A percentile compares a stretch with the other conserved stretches of the same genome.
These are phyloP conservation scores for Zaprionus obscuricornis DNA, from an alignment of 2,888 invertebrate species.

Conservation along the genomic window DNA sequence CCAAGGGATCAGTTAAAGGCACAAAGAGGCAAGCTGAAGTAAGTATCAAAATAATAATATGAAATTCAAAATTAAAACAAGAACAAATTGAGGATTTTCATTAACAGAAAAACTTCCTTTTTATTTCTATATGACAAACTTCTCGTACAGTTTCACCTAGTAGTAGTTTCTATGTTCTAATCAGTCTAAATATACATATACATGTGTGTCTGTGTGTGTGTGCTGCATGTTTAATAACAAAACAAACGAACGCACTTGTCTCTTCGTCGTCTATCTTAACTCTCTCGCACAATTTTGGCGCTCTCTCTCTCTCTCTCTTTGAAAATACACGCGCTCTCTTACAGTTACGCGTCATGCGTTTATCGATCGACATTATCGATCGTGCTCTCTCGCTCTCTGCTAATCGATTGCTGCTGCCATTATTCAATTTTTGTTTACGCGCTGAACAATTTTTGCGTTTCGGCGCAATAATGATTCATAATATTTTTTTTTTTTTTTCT, in stretches of 20 bases:
- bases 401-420: slow-evolving; percentile 40
- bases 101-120: neutral
- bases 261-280: slow-evolving; percentile 3
- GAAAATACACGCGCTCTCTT: slow-evolving; percentile 1
- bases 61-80: neutral
- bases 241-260: slow-evolving; percentile 57
- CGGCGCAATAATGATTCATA: slow-evolving; percentile 59
- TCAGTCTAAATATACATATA: slow-evolving; percentile 20
- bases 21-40: slow-evolving; percentile 92
- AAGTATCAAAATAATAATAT: slow-evolving; percentile 82
- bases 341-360: slow-evolving; percentile 19
- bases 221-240: slow-evolving; percentile 53
- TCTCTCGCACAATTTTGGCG: slow-evolving; percentile 1
- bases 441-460: slow-evolving; percentile 24
- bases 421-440: slow-evolving; percentile 63
- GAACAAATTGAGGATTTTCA: neutral
- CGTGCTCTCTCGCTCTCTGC: slow-evolving; percentile 15
- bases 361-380: slow-evolving; percentile 54
- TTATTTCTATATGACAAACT: neutral
- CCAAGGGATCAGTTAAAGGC: slow-evolving; percentile 89
- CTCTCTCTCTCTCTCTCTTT: slow-evolving; percentile 12
- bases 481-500: slow-evolving; percentile 14
- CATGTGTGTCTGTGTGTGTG: slow-evolving; percentile 4
- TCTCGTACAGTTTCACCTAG: slow-evolving; percentile 45
- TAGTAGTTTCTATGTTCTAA: slow-evolving; percentile 13